These are phyloP conservation scores for Dromiciops gliroides DNA, from an alignment of 2,113 vertebrate species.

Conservation along the genomic window DNA sequence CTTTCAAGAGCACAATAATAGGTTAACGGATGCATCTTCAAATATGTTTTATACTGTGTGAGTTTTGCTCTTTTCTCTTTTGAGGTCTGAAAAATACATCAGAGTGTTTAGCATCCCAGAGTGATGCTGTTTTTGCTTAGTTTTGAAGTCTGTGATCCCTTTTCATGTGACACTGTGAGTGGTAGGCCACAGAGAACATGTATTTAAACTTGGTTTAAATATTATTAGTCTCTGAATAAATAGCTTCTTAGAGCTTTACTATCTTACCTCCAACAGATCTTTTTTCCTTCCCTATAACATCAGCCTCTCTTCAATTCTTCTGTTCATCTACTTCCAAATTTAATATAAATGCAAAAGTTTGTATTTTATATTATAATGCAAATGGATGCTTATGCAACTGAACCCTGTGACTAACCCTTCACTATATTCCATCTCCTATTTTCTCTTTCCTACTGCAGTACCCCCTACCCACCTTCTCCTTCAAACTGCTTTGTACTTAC, in stretches of 20 bases:
- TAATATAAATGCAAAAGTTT: constrained; percentile 44
- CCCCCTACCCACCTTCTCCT: neutral
- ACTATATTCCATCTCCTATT: neutral
- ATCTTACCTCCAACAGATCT: constrained; percentile 6
- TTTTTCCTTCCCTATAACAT: constrained; percentile 39
- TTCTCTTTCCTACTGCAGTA: neutral
- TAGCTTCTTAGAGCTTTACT: constrained; percentile 43
- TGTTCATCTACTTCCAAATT: constrained; percentile 44
- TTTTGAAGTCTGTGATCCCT: constrained; percentile 48
- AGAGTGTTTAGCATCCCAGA: constrained; percentile 50
- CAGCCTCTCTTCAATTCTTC: neutral
- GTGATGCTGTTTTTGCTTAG: constrained; percentile 19
- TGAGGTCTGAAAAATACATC: constrained; percentile 63
- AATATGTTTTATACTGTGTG: constrained; percentile 47
- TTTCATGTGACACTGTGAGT: constrained; percentile 52
- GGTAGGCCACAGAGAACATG: constrained; percentile 31
- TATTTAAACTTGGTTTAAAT: constrained; percentile 57
- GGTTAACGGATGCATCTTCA: constrained; percentile 32
- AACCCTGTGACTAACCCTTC: neutral
- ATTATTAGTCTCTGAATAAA: constrained; percentile 58
- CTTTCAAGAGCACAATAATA: neutral
- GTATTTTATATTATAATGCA: constrained; percentile 25
- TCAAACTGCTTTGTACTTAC: neutral
- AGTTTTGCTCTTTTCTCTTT: constrained; percentile 39
- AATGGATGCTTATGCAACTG: neutral